These are phyloP conservation scores for Hesperophylax magnus DNA, from an alignment of 1,140 invertebrate species.

Conservation along the genomic window DNA sequence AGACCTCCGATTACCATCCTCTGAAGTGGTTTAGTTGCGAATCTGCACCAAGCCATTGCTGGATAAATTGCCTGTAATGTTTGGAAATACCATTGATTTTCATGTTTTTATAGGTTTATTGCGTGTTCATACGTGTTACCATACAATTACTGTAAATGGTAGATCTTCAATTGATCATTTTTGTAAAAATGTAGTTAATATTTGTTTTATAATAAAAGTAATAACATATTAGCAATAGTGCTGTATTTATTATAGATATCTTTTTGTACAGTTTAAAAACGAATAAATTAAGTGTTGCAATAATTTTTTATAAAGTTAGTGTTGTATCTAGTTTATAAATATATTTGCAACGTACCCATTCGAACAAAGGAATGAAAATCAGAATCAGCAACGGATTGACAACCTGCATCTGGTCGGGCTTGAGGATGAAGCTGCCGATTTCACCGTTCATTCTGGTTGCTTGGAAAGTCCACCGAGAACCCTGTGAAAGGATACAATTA, in stretches of 20 bases:
- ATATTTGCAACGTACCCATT: slow-evolving; percentile 66
- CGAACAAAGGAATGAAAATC: slow-evolving; percentile 85
- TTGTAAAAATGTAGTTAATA: too few relatives aligned
- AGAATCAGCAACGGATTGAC: slow-evolving; percentile 86
- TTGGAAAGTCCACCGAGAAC: slow-evolving; percentile 73
- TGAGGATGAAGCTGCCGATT: slow-evolving; percentile 74
- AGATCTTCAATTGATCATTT: too few relatives aligned
- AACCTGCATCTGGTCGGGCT: slow-evolving; percentile 87
- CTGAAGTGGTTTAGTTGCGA: slow-evolving; percentile 76
- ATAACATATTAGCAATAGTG: too few relatives aligned
- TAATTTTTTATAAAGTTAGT: too few relatives aligned
- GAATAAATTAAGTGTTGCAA: too few relatives aligned
- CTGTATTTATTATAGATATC: too few relatives aligned
- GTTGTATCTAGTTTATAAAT: background rate
- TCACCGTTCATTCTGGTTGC: slow-evolving; percentile 80
- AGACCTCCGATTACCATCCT: slow-evolving; percentile 88
- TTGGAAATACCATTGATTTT: background rate
- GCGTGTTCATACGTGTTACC: too few relatives aligned
- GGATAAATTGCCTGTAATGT: slow-evolving; percentile 68
- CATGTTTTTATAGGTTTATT: background rate
- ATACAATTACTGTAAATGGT: too few relatives aligned
- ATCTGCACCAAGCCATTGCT: slow-evolving; percentile 55
- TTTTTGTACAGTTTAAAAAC: too few relatives aligned
- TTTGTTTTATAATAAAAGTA: too few relatives aligned
- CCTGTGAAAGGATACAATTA: slow-evolving; percentile 61